Evolutionary conservation across 2,113 vertebrate species (phyloP).

Genomic region (Cynopterus brachyotis): DNA sequence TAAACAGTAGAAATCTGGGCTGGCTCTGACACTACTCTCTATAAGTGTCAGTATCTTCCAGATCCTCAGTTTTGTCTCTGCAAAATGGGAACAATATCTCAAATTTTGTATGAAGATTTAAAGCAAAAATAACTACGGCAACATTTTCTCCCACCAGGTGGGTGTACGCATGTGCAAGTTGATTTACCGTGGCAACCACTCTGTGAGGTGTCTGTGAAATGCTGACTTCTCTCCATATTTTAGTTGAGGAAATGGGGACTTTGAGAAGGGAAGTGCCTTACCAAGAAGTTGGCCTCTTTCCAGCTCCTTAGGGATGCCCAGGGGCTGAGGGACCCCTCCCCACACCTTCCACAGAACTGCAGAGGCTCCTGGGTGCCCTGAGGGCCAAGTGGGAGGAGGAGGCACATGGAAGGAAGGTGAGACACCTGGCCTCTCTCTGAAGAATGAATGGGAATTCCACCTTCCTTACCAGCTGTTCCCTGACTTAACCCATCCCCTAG

Average conservation of each 20-base stretch:
- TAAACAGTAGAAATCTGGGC: background rate
- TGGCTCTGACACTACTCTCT: background rate
- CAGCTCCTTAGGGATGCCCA: background rate
- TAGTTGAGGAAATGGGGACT: background rate
- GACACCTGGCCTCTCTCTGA: background rate
- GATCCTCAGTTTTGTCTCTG: background rate
- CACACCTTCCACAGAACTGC: background rate
- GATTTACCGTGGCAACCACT: no score
- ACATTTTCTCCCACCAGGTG: background rate
- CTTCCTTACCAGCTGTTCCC: background rate
- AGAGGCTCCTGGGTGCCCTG: background rate
- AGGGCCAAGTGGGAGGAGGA: background rate
- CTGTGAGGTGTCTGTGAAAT: background rate
- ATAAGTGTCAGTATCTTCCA: background rate
- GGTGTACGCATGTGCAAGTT: background rate
- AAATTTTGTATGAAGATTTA: background rate
- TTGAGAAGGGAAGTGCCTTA: rapidly evolving
- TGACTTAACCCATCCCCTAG: background rate
- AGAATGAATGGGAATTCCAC: background rate
- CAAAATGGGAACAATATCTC: background rate
- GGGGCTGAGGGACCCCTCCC: background rate
- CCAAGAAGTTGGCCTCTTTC: background rate
- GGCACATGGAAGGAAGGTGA: background rate
- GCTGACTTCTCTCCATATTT: background rate
- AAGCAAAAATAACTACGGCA: background rate